Evolutionary conservation across 2,888 invertebrate species (phyloP), one percentile per base, ranked within the genome.

Genomic region (Trissoscelio sp.): DNA sequence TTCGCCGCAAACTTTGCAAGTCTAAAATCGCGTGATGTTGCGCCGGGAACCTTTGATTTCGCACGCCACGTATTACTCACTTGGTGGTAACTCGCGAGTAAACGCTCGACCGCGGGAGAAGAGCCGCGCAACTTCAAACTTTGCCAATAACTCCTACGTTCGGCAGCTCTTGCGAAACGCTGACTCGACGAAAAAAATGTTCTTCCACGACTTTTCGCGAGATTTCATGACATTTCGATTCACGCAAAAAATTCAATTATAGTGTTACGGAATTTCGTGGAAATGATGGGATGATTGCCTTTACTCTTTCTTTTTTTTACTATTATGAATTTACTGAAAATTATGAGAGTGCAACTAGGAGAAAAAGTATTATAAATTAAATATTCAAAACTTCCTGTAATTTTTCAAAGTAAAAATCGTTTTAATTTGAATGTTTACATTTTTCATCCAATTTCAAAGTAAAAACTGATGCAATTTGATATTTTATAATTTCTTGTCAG

Each of bases 11-110:
- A 62, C 62, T 69, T 78, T 69, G 60, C 51, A 69, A 77, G 67
- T 69, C 60, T 69, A 46, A 78, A 60, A 69, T 77, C 77, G 60
- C 69, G 67, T 58, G 75, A 66, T 74, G 64, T 31, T 46, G 42
- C 31, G 28, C 22, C 14, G 39, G 16, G 37, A 67, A 60, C 62
- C 37, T 66, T 69, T 60, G 69, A 69, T 69, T 77, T 69, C 53
- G 69, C 69, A 46, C 60, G 60, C n/a, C 67, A 53, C 22, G 57
- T 37, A 64, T 37, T 18, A 18, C 4, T 9, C 28, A 11, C 7
- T n/a, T 31, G 3, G 28, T 20, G 28, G 42, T 22, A 42, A 44
- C 48, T 60, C 51, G 73, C 51, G n/a, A n/a, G 44, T 62, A 60
- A 62, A 70, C 31, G 14, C 22, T 34, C 31, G 55, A n/a, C 34